Conservation (phyloP, 1,140 invertebrate species). For the Protaetia brevitarsis region DNA sequence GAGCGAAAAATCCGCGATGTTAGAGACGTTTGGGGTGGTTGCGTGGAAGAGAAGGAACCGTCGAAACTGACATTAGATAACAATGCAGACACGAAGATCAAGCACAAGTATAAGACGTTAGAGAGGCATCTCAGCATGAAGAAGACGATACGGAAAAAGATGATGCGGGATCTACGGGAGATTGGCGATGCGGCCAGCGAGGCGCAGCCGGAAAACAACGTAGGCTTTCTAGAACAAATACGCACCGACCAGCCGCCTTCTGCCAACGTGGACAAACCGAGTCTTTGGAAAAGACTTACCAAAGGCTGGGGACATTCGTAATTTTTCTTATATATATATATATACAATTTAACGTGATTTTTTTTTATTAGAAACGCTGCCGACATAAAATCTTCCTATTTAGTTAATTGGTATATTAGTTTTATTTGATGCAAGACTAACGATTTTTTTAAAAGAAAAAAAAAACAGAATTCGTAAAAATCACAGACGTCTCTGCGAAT, state of each 20-base stretch:
- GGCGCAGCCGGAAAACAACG: slow-evolving; percentile 15
- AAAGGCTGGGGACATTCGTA: slow-evolving; percentile 47
- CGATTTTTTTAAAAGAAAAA: too few relatives aligned
- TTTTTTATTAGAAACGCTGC: neutral
- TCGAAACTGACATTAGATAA: slow-evolving; percentile 30
- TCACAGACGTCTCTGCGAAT: too few relatives aligned
- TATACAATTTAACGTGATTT: neutral
- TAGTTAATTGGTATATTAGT: neutral
- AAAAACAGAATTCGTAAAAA: too few relatives aligned
- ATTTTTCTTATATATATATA: neutral
- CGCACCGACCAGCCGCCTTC: slow-evolving; percentile 47
- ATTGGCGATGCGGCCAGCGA: slow-evolving; percentile 42
- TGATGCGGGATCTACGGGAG: slow-evolving; percentile 71
- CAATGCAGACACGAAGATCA: slow-evolving; percentile 37
- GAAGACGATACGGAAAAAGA: slow-evolving; percentile 81
- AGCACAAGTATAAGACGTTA: slow-evolving; percentile 61
- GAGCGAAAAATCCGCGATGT: slow-evolving; percentile 47
- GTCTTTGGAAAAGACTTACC: slow-evolving; percentile 48
- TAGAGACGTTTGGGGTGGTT: slow-evolving; percentile 41
- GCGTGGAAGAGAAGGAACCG: slow-evolving; percentile 42
- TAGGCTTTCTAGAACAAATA: slow-evolving; percentile 47
- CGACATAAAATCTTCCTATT: neutral
- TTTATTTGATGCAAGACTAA: too few relatives aligned
- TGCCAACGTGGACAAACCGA: slow-evolving; percentile 47
- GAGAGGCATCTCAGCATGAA: slow-evolving; percentile 83